Conservation (phyloP, 2,888 invertebrate species). For the Thecophora atra region DNA sequence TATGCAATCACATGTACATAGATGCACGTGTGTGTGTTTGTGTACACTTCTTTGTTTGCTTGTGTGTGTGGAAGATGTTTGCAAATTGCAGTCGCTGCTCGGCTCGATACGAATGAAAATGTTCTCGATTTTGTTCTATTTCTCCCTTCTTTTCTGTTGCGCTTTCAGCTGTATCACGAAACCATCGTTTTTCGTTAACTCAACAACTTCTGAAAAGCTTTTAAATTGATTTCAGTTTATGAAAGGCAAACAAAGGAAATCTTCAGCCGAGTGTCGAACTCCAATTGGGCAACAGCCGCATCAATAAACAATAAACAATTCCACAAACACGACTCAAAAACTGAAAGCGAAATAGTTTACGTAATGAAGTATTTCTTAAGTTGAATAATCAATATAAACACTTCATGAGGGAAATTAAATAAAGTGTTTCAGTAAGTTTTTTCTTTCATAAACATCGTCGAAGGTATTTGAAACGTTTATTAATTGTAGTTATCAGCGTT, state of each 20-base stretch:
- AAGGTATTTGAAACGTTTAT: no score
- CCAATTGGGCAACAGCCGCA: no score
- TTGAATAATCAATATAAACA: no score
- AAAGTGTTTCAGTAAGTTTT: no score
- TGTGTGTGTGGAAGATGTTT: constrained; percentile 1
- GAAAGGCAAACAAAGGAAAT: constrained; percentile 1
- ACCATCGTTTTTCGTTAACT: background rate
- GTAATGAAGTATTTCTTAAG: background rate
- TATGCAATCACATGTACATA: constrained; percentile 2
- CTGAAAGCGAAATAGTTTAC: background rate
- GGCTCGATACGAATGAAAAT: background rate
- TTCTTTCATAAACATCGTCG: no score
- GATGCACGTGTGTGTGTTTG: background rate
- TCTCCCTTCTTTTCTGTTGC: background rate
- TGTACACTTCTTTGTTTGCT: background rate
- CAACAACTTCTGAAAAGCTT: constrained; percentile 5
- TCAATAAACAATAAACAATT: no score
- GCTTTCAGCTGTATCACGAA: background rate
- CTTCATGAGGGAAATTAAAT: no score
- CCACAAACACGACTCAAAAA: no score
- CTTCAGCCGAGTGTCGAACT: background rate
- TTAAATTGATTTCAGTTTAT: constrained; percentile 3
- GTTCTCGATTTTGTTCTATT: constrained; percentile 4
- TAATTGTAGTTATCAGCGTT: no score
- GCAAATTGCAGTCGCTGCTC: background rate